Evolutionary conservation across 2,797 vertebrate genomes (phyloP).

Genomic region (Falco biarmicus): DNA sequence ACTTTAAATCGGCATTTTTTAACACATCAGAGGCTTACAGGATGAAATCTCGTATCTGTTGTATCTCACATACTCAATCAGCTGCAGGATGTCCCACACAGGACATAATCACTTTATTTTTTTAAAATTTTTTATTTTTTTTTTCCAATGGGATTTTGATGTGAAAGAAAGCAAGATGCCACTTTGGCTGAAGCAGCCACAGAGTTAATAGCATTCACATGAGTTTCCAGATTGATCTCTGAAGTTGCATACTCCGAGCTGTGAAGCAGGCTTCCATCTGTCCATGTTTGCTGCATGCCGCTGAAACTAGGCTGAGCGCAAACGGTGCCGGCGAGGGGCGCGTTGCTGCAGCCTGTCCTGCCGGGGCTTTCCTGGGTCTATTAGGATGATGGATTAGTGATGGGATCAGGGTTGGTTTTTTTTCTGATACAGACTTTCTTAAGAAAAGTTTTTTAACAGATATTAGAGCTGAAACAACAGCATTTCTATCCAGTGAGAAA

Average conservation of each 20-base stretch:
- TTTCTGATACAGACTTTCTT: background rate
- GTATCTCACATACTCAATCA: background rate
- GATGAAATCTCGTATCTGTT: background rate
- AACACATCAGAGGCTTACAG: background rate
- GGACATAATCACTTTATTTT: background rate
- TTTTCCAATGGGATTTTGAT: background rate
- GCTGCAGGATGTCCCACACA: background rate
- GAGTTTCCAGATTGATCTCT: background rate
- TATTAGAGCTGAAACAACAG: rapidly evolving
- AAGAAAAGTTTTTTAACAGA: background rate
- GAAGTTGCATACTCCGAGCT: background rate
- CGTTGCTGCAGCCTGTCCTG: background rate
- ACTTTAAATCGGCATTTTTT: background rate
- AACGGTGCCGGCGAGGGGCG: background rate
- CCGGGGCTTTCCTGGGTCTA: background rate
- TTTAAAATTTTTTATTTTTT: too few species aligned
- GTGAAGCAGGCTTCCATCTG: background rate
- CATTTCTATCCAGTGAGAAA: background rate
- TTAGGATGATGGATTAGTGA: background rate
- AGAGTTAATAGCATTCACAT: background rate
- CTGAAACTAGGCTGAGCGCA: background rate
- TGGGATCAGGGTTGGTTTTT: background rate
- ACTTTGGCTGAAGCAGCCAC: background rate
- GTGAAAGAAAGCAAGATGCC: background rate
- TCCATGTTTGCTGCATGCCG: background rate